A percentile compares a stretch with the other conserved stretches of the same genome.
Conservation (phyloP, 2,797 vertebrate species). For the Triplophysa bombifrons region DNA sequence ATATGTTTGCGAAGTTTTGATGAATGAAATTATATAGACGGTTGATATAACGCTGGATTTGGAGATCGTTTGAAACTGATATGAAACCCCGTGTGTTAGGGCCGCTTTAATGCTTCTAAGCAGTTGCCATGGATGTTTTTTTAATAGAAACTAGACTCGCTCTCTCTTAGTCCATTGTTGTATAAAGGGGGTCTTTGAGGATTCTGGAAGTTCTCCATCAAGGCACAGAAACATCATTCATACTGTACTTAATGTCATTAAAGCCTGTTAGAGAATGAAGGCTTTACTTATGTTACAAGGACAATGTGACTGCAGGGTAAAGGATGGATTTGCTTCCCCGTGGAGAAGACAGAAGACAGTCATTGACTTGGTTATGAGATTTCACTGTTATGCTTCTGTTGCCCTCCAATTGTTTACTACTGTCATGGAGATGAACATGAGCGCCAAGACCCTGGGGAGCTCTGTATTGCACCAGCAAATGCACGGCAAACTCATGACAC, state of each 20-base stretch:
- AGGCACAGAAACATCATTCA: constrained; percentile 15
- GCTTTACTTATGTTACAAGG: background rate
- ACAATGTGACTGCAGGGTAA: constrained; percentile 4
- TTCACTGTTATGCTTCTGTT: constrained; percentile 32
- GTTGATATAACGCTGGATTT: too few relatives aligned
- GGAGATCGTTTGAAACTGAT: too few relatives aligned
- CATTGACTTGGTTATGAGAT: constrained; percentile 24
- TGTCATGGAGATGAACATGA: constrained; percentile 38
- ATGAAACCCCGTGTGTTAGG: too few relatives aligned
- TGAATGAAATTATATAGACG: too few relatives aligned
- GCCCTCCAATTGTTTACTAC: constrained; percentile 20
- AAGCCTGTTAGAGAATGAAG: constrained; percentile 16
- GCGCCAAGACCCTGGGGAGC: background rate
- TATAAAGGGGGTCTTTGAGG: constrained; percentile 30
- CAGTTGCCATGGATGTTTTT: background rate
- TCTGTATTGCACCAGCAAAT: background rate
- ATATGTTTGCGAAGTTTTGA: too few relatives aligned
- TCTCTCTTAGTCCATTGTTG: background rate
- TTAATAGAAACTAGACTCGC: background rate
- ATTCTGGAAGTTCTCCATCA: background rate
- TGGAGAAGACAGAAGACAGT: constrained; percentile 8
- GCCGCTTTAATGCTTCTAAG: background rate
- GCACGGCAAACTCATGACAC: background rate
- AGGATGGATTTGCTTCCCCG: background rate
- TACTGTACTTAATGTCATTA: constrained; percentile 16